These are phyloP conservation scores for Aquatica leii DNA, from an alignment of 2,888 invertebrate genomes.

Conservation along the genomic window DNA sequence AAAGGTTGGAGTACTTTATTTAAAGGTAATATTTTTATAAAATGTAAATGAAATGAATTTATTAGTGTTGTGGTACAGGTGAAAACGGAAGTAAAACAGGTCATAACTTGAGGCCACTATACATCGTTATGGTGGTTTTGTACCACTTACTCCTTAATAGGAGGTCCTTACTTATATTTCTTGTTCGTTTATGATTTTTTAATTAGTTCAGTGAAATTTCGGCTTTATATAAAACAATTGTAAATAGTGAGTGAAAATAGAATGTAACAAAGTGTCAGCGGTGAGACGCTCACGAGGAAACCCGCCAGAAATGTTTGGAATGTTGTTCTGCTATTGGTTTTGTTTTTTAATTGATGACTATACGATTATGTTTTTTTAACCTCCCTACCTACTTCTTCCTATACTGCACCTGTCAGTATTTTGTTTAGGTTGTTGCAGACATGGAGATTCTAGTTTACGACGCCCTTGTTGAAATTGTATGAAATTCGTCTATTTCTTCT, in stretches of 20 bases:
- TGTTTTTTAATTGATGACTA: conserved; percentile 43
- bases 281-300: conserved; percentile 26
- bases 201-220: conserved; percentile 4
- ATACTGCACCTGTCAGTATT: conserved; percentile 14
- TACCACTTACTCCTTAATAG: conserved; percentile 22
- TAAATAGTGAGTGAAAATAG: conserved; percentile 20
- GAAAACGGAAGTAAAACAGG: conserved; percentile 27
- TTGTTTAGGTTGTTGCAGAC: background rate
- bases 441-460: background rate
- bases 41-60: conserved; percentile 1
- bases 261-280: conserved; percentile 25
- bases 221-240: background rate
- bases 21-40: conserved; percentile 5
- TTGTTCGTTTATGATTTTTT: background rate
- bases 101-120: conserved; percentile 19
- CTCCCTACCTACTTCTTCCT: conserved; percentile 21
- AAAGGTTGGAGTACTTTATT: too few species aligned
- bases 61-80: conserved; percentile 8
- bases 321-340: conserved; percentile 53
- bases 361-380: conserved; percentile 21
- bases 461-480: background rate
- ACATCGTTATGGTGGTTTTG: conserved; percentile 27
- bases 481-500: background rate
- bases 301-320: conserved; percentile 47
- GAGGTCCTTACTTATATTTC: conserved; percentile 3